Evolutionary conservation across 2,888 invertebrate species (phyloP).

Genomic region (Dynastes hyllus): DNA sequence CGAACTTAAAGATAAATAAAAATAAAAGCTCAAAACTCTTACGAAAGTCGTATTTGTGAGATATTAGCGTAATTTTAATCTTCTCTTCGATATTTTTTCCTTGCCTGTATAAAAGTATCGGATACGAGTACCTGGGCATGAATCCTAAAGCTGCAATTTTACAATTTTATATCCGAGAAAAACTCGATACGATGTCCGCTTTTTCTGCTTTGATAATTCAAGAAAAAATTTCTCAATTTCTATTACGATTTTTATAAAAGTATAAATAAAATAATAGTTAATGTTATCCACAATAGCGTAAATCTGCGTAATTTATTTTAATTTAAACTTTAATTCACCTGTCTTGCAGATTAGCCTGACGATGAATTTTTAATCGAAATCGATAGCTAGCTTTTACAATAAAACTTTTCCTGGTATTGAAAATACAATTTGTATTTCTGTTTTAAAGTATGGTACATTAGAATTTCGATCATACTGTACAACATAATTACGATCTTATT

Average conservation of each 20-base stretch:
- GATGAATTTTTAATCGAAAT: too few species aligned
- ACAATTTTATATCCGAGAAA: background rate
- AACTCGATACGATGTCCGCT: background rate
- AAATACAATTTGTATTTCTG: too few species aligned
- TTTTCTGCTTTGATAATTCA: background rate
- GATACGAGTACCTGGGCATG: background rate
- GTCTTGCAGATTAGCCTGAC: too few species aligned
- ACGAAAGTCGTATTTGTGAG: slow-evolving; percentile 1
- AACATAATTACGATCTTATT: background rate
- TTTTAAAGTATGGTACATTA: too few species aligned
- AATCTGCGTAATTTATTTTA: too few species aligned
- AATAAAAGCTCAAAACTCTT: slow-evolving; percentile 4
- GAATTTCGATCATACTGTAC: background rate
- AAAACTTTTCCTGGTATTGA: too few species aligned
- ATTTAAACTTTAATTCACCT: too few species aligned
- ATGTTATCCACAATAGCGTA: too few species aligned
- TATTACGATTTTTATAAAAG: background rate
- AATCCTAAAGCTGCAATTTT: slow-evolving; percentile 24
- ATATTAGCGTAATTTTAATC: background rate
- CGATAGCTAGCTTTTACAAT: too few species aligned
- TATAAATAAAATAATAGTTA: too few species aligned
- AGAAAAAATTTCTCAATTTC: background rate
- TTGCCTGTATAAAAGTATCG: background rate
- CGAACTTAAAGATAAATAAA: slow-evolving; percentile 39
- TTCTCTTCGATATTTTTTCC: background rate